These are phyloP conservation scores for Simalia tracyae DNA, from an alignment of 2,797 vertebrate genomes.

Conservation along the genomic window DNA sequence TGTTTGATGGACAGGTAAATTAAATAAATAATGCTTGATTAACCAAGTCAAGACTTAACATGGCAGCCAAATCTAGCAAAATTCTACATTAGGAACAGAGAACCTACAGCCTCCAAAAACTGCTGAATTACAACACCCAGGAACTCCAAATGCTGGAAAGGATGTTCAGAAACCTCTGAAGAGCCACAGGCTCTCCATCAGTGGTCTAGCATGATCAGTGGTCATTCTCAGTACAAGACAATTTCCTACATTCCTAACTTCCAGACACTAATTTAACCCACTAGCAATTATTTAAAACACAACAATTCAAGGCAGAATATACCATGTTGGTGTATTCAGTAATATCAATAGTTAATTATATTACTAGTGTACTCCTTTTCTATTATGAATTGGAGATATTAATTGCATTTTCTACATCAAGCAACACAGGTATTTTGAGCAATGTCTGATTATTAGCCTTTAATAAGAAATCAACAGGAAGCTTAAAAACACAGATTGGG, in stretches of 20 bases:
- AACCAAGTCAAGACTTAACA: neutral
- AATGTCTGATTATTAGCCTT: neutral
- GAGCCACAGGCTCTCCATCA: neutral
- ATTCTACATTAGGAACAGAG: neutral
- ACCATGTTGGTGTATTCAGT: neutral
- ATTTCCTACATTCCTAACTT: neutral
- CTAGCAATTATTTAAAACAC: neutral
- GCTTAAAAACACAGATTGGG: neutral
- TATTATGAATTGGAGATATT: neutral
- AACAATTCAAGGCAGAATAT: neutral
- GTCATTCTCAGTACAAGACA: neutral
- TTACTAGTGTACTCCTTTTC: neutral
- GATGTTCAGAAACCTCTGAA: neutral
- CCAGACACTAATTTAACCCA: neutral
- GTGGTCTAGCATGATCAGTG: neutral
- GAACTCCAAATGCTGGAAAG: neutral
- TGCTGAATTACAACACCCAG: neutral
- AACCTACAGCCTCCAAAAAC: neutral
- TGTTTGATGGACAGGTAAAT: neutral
- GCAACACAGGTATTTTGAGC: neutral
- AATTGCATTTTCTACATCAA: neutral
- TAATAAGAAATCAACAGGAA: conserved; percentile 33
- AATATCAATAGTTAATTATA: neutral
- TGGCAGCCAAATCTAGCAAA: neutral
- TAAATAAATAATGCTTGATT: neutral